These are phyloP conservation scores for Argopecten irradians DNA, from an alignment of 1,140 invertebrate genomes.

Conservation along the genomic window DNA sequence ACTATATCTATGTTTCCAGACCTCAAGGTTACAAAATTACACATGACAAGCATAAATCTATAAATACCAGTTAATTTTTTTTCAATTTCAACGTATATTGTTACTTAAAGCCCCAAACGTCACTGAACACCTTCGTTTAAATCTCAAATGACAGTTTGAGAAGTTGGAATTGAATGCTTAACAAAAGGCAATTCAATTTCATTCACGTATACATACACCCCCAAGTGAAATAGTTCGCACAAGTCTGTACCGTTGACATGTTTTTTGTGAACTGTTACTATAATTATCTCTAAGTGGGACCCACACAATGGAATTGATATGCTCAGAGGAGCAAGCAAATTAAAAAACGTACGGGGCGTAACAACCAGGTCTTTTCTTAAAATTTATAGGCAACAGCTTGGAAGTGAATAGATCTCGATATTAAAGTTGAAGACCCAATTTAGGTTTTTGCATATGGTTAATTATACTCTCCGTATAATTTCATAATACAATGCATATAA, in stretches of 20 bases:
- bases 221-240: not conserved
- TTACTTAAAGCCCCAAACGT: not conserved
- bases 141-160: conserved; percentile 1
- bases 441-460: too few species aligned
- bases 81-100: not conserved
- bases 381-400: not conserved
- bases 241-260: not conserved
- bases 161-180: not conserved
- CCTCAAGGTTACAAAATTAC: not conserved
- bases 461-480: too few species aligned
- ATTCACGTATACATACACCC: not conserved
- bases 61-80: not conserved
- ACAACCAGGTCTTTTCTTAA: not conserved
- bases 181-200: not conserved
- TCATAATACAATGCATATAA: too few species aligned
- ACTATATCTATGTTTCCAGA: not conserved
- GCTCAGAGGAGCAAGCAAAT: not conserved
- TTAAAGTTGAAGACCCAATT: not conserved
- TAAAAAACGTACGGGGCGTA: not conserved
- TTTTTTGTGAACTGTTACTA: not conserved
- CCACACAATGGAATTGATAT: not conserved
- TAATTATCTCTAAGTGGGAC: conserved; percentile 10
- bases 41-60: not conserved
- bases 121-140: not conserved
- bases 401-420: not conserved